Evolutionary conservation across 2,888 invertebrate species (phyloP).

Genomic region (Tyria jacobaeae): DNA sequence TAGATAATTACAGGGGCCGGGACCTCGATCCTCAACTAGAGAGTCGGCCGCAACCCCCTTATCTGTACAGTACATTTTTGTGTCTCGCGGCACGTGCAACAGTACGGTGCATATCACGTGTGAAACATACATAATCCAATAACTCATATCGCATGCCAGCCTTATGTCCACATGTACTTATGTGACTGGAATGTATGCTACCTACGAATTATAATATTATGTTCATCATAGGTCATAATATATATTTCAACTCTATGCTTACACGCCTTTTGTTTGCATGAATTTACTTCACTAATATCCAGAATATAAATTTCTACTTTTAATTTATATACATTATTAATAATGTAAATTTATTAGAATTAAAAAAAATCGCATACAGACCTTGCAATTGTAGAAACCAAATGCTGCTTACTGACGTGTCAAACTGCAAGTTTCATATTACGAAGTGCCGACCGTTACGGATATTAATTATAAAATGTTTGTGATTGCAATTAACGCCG

Average conservation of each 20-base stretch:
- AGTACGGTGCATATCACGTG: constrained; percentile 63
- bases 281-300: constrained; percentile 17
- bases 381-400: constrained; percentile 65
- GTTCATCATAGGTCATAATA: constrained; percentile 25
- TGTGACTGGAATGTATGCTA: constrained; percentile 32
- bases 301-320: neutral
- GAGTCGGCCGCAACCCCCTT: constrained; percentile 61
- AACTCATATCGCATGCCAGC: constrained; percentile 58
- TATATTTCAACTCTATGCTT: constrained; percentile 38
- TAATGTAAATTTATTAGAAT: constrained; percentile 6
- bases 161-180: constrained; percentile 34
- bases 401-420: constrained; percentile 55
- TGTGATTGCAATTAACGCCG: constrained; percentile 64
- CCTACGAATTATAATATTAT: constrained; percentile 23
- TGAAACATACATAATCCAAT: constrained; percentile 56
- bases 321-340: constrained; percentile 4
- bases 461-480: constrained; percentile 59
- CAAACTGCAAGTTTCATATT: constrained; percentile 50
- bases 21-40: constrained; percentile 56
- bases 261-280: constrained; percentile 47
- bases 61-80: constrained; percentile 48
- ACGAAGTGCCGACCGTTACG: constrained; percentile 53
- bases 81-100: constrained; percentile 61
- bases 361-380: constrained; percentile 44
- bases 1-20: constrained; percentile 71